Base-by-base conservation (phyloP, 2,113 vertebrate genomes). In the Athene noctua region DNA sequence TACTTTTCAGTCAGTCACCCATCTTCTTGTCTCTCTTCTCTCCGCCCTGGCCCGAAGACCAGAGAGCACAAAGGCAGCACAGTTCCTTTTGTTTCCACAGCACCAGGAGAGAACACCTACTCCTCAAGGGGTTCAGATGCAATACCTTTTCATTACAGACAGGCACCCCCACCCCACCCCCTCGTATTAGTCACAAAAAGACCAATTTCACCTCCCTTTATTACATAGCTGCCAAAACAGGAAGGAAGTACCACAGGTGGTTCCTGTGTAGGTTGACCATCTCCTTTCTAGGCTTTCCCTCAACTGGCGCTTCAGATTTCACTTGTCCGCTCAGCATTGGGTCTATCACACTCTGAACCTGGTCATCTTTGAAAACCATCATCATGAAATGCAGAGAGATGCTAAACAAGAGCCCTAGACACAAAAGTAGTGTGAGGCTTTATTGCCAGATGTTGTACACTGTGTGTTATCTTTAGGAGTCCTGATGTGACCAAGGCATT, bases 91-190 rank as follows among this genome's bases (percentile, higher is more conserved):
- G 42, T 36, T 67, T 9, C 27, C 44, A 4, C 11, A 11, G 62
- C n/a, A 3, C 42, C 7, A 15, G 12, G 18, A 51, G 17, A 36
- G 29, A 18, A 3, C 12, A 22, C 22, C 32, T 7, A 3, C 18
- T 34, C 27, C 49, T 54, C 70, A 0, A 0, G 0, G 18, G 3
- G 15, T 4, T 14, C 7, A 20, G 42, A 7, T 8, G 21, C 36
- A 34, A 32, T 5, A 34, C 20, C 38, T n/a, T 40, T 66, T 38
- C 0, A 0, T 52, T 38, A 19, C 1, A 1, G 23, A 7, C 40
- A 52, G 15, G 26, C 15, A 1, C 57, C 77, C 13, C 0, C 2
- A 29, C 11, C 46, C 46, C 44, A 13, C 44, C 44, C 11, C 13
- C 44, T 26, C 14, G 15, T 17, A 8, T 26, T 23, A 30, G 6